Percentiles rank a stretch among this genome's conserved stretches.
phyloP scores from a whole-genome alignment of 2,113 vertebrate species.

The Tetrao urogallus region DNA sequence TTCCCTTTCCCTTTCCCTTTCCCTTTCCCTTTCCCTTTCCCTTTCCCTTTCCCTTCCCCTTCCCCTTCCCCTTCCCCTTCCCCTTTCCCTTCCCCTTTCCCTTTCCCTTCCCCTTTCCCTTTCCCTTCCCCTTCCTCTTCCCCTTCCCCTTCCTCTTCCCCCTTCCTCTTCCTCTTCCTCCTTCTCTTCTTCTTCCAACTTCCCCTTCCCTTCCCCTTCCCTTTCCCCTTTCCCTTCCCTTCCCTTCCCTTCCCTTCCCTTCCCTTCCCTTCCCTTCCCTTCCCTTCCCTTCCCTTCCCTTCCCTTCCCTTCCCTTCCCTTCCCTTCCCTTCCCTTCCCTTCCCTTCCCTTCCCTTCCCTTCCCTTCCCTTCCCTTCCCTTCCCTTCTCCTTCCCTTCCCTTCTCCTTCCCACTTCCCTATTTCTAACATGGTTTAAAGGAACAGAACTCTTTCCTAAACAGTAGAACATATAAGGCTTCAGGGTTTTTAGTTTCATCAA shows the following conservation, averaged over 20 bases:
- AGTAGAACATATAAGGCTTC: not conserved
- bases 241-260: too few relatives aligned
- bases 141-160: not conserved
- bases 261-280: too few relatives aligned
- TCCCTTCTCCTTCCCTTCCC: not conserved
- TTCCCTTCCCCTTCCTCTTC: too few relatives aligned
- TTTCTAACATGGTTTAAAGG: not conserved
- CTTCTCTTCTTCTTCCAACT: not conserved
- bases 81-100: not conserved
- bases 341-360: not conserved
- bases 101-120: too few relatives aligned
- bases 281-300: not conserved
- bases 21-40: too few relatives aligned
- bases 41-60: too few relatives aligned
- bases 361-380: not conserved
- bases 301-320: too few relatives aligned
- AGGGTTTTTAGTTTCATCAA: not conserved
- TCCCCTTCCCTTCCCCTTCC: fast-evolving
- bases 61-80: not conserved
- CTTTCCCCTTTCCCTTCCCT: fast-evolving
- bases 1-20: too few relatives aligned
- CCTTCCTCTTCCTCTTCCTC: not conserved
- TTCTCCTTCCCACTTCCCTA: not conserved
- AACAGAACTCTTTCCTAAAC: not conserved
- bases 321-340: too few relatives aligned